Base-by-base conservation (phyloP, 2,888 invertebrate species). In the Allophyes oxyacanthae region DNA sequence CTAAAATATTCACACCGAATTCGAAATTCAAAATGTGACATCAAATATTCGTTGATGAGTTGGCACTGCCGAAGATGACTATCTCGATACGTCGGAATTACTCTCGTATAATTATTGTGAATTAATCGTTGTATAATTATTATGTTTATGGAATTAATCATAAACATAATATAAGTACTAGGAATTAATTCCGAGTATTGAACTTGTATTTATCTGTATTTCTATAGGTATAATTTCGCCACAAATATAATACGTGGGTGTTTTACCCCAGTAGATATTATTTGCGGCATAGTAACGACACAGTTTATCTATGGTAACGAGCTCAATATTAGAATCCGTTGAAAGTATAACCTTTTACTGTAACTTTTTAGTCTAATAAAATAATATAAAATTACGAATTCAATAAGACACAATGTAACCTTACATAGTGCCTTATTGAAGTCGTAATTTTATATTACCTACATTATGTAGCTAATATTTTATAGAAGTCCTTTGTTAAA, bases 1-100 rank as follows among this genome's bases (percentile, higher is more conserved):
- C 34, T 15, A 63, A 57, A 51, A 63, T 68, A 68, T 65, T 46
- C 64, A 40, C 41, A 40, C 9, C 14, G 15, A 64, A 53, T 66
- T 69, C 38, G n/a, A 56, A 64, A 38, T 64, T 48, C 51, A 52
- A 42, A 64, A 46, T 28, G 42, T 38, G 36, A 53, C 15, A 15
- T 48, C 25, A 26, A 38, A 54, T 20, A 13, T 28, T 55, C 46
- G 65, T 49, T 55, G 5, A 44, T 44, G 15, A 48, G 25, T 41
- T 61, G 13, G 33, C 14, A 48, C 36, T 59, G 26, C 34, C 37
- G 11, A 6, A 13, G 15, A 6, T 60, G 37, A 36, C n/a, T 42
- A 43, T 60, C 34, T 44, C 32, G 15, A 36, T 67, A 60, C 10
- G 13, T 4, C 0, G 7, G 4, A 20, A 20, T 20, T 20, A 20